Conservation (phyloP, 2,113 vertebrate genomes). For the Herpetotheres cachinnans region DNA sequence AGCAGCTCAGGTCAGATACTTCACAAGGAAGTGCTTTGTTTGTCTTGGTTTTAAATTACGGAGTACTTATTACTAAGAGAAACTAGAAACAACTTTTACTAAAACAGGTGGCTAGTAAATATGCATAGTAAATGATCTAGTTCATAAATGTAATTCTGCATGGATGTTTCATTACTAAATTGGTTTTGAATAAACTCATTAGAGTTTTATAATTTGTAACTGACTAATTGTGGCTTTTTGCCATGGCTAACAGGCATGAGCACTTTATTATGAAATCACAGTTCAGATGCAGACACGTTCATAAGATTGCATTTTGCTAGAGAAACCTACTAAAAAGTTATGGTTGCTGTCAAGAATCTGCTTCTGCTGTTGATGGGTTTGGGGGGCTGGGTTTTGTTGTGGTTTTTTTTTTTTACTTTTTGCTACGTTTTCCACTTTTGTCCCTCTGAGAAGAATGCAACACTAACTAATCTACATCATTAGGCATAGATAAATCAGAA, state of each 20-base stretch:
- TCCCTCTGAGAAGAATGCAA: not conserved
- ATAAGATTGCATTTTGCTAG: not conserved
- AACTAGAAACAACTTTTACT: not conserved
- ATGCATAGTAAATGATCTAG: not conserved
- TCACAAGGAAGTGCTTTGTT: not conserved
- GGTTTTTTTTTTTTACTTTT: not conserved
- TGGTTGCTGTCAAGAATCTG: not conserved
- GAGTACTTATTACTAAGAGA: not conserved
- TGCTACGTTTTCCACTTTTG: not conserved
- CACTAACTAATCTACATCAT: not conserved
- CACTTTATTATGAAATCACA: not conserved
- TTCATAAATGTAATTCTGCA: not conserved
- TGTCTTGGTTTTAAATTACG: not conserved
- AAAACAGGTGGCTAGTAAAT: not conserved
- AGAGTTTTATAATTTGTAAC: not conserved
- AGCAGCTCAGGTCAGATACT: slow-evolving; percentile 88
- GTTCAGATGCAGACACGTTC: not conserved
- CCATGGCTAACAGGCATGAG: not conserved
- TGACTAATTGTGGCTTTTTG: not conserved
- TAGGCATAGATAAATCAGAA: not conserved
- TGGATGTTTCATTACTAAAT: not conserved
- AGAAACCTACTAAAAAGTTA: not conserved
- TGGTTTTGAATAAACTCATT: not conserved
- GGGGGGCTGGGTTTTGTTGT: accelerated
- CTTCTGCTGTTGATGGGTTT: not conserved